Base-by-base conservation (phyloP, 1,140 invertebrate species). In the Ceratosolen fusciceps region DNA sequence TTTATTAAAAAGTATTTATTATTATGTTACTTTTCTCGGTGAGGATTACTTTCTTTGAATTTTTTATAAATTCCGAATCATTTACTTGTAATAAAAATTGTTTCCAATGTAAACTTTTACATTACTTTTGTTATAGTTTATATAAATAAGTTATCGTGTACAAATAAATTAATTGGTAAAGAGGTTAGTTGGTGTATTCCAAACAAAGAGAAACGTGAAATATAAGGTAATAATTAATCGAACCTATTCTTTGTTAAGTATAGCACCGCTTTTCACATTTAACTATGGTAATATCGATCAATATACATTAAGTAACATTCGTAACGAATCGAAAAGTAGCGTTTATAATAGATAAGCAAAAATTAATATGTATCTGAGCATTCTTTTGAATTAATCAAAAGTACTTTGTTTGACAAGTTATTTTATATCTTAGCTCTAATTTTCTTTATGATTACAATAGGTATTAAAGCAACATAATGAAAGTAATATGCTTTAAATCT, bases 21-120 rank as follows among this genome's bases (percentile, higher is more conserved):
- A n/a, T n/a, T n/a, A n/a, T n/a, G n/a, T n/a, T n/a, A n/a, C n/a
- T n/a, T n/a, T n/a, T n/a, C n/a, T n/a, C n/a, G 21, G 4, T 52
- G 10, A 14, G 10, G 49, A 52, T 16, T 16, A 52, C 21, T 77
- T 80, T 37, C 72, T 43, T 26, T 75, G 82, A 82, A 10, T 62
- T 73, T 71, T 74, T 80, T 81, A 70, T 82, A 60, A 43, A 74
- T 77, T 80, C 76, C 31, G 70, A 77, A n/a, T 68, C 37, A n/a
- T 80, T 39, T 65, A 78, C 70, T 77, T 62, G 21, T 34, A 73
- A 49, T 29, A 71, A 47, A 54, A 65, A 60, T 67, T 37, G 21
- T 49, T 54, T 77, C 65, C 9, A 10, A 26, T 8, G 60, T 37
- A 31, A 65, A 65, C 8, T 4, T 16, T 19, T 21, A 21, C 26